Conservation (phyloP, 2,113 vertebrate genomes). For the Labeo rohita region DNA sequence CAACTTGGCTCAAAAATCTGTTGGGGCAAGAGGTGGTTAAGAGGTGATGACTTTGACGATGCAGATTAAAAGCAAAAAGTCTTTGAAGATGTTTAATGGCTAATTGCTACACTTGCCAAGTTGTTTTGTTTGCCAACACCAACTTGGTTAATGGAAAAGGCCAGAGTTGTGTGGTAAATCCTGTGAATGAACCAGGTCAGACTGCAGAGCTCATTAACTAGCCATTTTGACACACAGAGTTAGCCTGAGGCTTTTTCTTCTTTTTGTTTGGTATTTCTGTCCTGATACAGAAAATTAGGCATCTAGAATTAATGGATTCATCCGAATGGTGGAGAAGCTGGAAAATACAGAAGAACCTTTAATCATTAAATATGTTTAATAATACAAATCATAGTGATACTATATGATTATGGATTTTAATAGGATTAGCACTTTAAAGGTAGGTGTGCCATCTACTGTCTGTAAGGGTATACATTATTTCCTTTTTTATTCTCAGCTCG, state of each 20-base stretch:
- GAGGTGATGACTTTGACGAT: not conserved
- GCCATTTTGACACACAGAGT: not conserved
- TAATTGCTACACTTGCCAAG: not conserved
- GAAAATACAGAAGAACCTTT: not conserved
- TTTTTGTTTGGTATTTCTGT: not conserved
- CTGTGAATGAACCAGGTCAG: not conserved
- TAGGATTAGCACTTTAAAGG: not conserved
- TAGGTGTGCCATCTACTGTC: not conserved
- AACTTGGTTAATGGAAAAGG: not conserved
- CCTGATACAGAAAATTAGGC: not conserved
- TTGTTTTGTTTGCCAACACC: not conserved
- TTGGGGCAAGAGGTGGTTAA: not conserved
- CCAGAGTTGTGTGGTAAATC: not conserved
- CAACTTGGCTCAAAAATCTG: conserved; percentile 4
- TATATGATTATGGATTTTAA: not conserved
- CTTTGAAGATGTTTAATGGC: conserved; percentile 19
- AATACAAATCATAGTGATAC: not conserved
- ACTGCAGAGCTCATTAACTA: conserved; percentile 1
- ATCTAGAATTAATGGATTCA: conserved; percentile 16
- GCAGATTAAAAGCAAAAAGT: not conserved
- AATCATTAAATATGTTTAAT: conserved; percentile 6
- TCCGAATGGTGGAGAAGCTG: not conserved
- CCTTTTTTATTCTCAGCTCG: not conserved
- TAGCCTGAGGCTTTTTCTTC: not conserved
- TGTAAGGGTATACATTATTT: not conserved